Evolutionary conservation across 2,797 vertebrate species (phyloP), one percentile per base, ranked within the genome.

Genomic region (Alfaro cultratus): DNA sequence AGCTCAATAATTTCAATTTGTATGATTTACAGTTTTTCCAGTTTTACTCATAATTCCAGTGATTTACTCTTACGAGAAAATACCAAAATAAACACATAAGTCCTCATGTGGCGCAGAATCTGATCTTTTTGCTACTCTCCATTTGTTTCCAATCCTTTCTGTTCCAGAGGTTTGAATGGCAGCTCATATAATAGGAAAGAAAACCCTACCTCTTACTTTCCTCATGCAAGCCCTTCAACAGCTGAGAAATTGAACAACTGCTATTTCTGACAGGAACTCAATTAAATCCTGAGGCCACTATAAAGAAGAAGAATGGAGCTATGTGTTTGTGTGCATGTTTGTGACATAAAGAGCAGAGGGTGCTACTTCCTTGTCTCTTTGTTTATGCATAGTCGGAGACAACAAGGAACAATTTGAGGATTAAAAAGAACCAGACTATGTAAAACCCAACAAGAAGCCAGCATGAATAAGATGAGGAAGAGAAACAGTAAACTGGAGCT

Each of bases 211-310:
- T 45, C 49, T 80, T 74, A 77, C 67, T 78, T 84, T 76, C 75
- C 74, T 75, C 75, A 62, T 81, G 51, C 57, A 43, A 78, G 68
- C 62, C 75, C 36, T 57, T 51, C 87, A 89, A 92, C 91, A 89
- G 80, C 82, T 89, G 87, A 90, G 80, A 90, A 94, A 94, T 88
- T 90, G 84, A 89, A 86, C 80, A 89, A 89, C 86, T 93, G 81
- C 87, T 90, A 89, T 88, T 91, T 90, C 78, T 93, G 92, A 90
- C 92, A 91, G 88, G 36, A 91, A 91, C 78, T 92, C 92, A 92
- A 90, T 92, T 92, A 91, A 89, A 88, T 89, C 86, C 80, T 67
- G 73, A 73, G 80, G 85, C 77, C 49, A 62, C 62, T 83, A 83
- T 85, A 76, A 75, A 71, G 68, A 71, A 71, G 80, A 86, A 57